Evolutionary conservation across 2,888 invertebrate species (phyloP).

Genomic region (Drosophila demipolita): DNA sequence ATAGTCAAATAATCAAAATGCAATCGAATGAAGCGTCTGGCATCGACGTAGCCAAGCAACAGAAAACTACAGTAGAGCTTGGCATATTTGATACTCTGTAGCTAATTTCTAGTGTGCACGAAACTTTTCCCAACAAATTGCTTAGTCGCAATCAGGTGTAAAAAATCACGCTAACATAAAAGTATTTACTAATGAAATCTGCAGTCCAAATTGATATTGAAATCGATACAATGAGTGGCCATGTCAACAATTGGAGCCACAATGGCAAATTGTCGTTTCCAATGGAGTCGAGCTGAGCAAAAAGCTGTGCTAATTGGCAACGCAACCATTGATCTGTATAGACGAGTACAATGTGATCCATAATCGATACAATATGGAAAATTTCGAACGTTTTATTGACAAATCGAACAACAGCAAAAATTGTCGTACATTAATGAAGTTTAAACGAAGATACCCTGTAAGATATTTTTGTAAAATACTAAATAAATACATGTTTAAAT

Average conservation of each 20-base stretch:
- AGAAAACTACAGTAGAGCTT: neutral
- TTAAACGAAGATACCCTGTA: slow-evolving; percentile 28
- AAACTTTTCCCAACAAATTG: neutral
- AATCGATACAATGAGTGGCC: slow-evolving; percentile 22
- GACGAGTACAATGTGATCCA: slow-evolving; percentile 30
- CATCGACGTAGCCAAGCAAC: neutral
- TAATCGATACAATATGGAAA: slow-evolving; percentile 67
- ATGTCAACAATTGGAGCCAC: slow-evolving; percentile 45
- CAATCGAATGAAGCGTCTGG: slow-evolving; percentile 45
- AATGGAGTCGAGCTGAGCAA: slow-evolving; percentile 36
- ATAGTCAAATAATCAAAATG: slow-evolving; percentile 44
- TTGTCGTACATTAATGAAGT: neutral
- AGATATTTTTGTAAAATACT: neutral
- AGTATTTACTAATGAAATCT: neutral
- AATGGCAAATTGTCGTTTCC: slow-evolving; percentile 58
- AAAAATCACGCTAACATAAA: neutral
- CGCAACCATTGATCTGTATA: slow-evolving; percentile 45
- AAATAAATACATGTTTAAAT: neutral
- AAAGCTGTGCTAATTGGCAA: slow-evolving; percentile 65
- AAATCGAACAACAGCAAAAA: slow-evolving; percentile 39
- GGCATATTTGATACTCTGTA: slow-evolving; percentile 21
- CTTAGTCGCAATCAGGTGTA: neutral
- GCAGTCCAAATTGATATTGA: slow-evolving; percentile 33
- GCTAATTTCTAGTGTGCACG: neutral
- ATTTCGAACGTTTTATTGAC: slow-evolving; percentile 61